Conservation (phyloP, 2,113 vertebrate species). For the Puntigrus tetrazona region DNA sequence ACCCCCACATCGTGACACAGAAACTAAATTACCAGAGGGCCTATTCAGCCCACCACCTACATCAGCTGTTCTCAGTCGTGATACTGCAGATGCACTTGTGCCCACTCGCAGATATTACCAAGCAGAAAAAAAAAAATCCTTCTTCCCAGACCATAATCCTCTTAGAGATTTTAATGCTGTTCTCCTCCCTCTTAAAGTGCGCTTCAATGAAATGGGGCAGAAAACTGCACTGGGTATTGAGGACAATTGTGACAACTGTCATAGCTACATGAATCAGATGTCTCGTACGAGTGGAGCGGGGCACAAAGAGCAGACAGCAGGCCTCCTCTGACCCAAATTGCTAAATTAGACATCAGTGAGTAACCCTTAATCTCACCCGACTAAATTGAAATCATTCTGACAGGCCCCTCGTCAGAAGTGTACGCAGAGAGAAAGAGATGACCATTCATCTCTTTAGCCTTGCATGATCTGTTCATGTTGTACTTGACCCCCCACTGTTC, state of each 20-base stretch:
- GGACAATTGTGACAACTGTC: constrained; percentile 41
- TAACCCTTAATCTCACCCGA: constrained; percentile 25
- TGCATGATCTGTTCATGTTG: background rate
- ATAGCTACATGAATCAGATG: constrained; percentile 24
- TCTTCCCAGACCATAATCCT: constrained; percentile 35
- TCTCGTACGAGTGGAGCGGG: constrained; percentile 14
- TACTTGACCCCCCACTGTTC: background rate
- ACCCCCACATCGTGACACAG: constrained; percentile 47
- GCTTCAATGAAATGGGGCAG: constrained; percentile 43
- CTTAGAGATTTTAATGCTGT: constrained; percentile 32
- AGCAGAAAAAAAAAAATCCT: constrained; percentile 34
- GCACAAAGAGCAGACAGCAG: constrained; percentile 48
- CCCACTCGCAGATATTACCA: constrained; percentile 50
- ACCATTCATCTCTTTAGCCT: background rate
- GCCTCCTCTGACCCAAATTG: constrained; percentile 49
- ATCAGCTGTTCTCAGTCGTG: constrained; percentile 38
- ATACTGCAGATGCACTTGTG: constrained; percentile 35
- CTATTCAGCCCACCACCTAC: constrained; percentile 24
- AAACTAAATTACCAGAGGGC: constrained; percentile 22
- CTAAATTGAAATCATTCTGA: constrained; percentile 34
- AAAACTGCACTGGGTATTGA: constrained; percentile 48
- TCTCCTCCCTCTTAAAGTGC: constrained; percentile 2
- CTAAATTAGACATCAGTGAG: constrained; percentile 56
- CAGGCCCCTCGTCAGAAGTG: constrained; percentile 1
- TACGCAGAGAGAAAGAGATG: background rate